Percentiles rank a stretch among this genome's conserved stretches.
phyloP scores from a whole-genome alignment of 2,888 invertebrate genomes.

The Liodrosophila aerea region DNA sequence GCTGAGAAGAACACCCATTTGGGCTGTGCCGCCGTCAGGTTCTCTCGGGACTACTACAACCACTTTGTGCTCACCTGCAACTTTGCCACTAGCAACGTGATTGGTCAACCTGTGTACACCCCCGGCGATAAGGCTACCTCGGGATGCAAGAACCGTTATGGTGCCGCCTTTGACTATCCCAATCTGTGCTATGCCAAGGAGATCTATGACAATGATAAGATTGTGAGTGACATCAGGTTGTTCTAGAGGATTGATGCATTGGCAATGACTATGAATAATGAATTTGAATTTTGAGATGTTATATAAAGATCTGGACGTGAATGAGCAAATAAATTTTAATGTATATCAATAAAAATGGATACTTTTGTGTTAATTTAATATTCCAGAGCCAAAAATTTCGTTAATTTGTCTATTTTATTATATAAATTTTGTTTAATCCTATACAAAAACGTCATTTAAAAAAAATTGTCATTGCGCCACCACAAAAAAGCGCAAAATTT shows the following conservation, averaged over 20 bases:
- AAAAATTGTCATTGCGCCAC: no score
- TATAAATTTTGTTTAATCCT: no score
- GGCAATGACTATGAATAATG: no score
- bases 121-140: conserved; percentile 54
- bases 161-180: conserved; percentile 57
- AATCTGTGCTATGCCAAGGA: conserved; percentile 60
- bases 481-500: no score
- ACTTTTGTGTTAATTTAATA: no score
- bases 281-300: no score
- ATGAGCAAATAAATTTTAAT: no score
- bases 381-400: no score
- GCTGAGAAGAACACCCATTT: conserved; percentile 56
- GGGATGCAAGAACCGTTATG: conserved; percentile 58
- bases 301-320: no score
- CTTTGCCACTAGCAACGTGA: conserved; percentile 54
- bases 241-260: conserved; percentile 19
- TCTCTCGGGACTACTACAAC: conserved; percentile 42
- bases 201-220: conserved; percentile 58
- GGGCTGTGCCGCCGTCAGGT: conserved; percentile 58
- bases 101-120: conserved; percentile 54
- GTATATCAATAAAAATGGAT: no score
- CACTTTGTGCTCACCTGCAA: conserved; percentile 61
- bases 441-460: no score
- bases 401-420: no score
- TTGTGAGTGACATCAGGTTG: conserved; percentile 38